Conservation (phyloP, 2,113 vertebrate species). For the Hiodon tergisus region DNA sequence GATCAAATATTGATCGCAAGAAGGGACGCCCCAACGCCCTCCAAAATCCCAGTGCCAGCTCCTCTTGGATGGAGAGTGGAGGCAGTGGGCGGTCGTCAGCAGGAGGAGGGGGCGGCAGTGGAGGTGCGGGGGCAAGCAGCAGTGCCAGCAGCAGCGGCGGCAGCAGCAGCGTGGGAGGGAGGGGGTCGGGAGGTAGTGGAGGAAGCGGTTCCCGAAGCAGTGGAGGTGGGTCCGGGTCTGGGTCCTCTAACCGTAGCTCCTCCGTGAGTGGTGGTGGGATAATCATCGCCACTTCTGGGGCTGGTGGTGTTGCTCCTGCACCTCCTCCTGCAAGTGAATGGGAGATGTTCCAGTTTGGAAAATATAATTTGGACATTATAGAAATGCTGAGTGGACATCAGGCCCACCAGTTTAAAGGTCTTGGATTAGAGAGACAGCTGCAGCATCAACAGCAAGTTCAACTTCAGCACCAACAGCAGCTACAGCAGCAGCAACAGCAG, state of each 20-base stretch:
- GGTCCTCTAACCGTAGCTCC: conserved; percentile 36
- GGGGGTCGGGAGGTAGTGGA: conserved; percentile 41
- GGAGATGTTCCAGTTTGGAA: conserved; percentile 79
- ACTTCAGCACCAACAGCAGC: conserved; percentile 63
- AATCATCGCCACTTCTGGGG: conserved; percentile 51
- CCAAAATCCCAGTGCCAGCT: conserved; percentile 36
- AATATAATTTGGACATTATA: conserved; percentile 79
- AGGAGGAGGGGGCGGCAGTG: conserved; percentile 30
- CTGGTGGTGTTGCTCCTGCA: conserved; percentile 61
- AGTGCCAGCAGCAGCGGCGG: conserved; percentile 20
- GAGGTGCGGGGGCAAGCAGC: conserved; percentile 38
- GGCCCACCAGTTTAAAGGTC: conserved; percentile 72
- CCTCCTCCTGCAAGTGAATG: conserved; percentile 69
- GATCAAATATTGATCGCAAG: background rate
- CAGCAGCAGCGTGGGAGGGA: conserved; percentile 44
- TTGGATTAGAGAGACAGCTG: conserved; percentile 72
- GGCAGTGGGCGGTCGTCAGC: conserved; percentile 43
- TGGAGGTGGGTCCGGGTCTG: conserved; percentile 14
- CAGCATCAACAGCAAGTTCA: conserved; percentile 74
- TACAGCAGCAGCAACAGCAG: conserved; percentile 72
- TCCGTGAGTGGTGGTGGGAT: conserved; percentile 45
- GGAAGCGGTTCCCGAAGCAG: conserved; percentile 41
- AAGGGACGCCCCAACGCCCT: background rate
- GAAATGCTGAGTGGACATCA: conserved; percentile 78
- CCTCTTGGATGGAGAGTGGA: conserved; percentile 55